phyloP scores from a whole-genome alignment of 30 jellyfish, hydroid and myxozoan genomes.

The Cassiopea andromeda region DNA sequence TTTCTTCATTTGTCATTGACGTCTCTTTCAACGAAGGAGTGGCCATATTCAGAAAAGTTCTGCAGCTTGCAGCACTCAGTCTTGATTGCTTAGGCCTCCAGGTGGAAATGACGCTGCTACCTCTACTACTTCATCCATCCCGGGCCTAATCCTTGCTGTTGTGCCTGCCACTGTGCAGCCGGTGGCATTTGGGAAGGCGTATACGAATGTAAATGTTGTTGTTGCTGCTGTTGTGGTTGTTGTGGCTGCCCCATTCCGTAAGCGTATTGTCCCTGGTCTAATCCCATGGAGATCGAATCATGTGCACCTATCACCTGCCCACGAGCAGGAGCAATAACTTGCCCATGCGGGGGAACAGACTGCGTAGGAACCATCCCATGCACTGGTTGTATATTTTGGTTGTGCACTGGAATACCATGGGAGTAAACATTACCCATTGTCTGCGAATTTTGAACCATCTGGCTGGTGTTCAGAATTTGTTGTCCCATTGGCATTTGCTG shows the following conservation, averaged over 20 bases:
- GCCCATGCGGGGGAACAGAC: conserved; percentile 29
- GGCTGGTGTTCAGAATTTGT: conserved; percentile 13
- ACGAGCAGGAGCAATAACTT: conserved; percentile 49
- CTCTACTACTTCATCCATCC: conserved; percentile 61
- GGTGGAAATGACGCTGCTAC: background rate
- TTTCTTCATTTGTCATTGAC: too few species aligned
- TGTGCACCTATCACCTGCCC: conserved; percentile 60
- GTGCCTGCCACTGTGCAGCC: conserved; percentile 57
- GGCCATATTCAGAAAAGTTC: too few species aligned
- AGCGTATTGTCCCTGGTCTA: conserved; percentile 56
- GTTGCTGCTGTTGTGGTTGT: conserved; percentile 45
- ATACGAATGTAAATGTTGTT: conserved; percentile 31
- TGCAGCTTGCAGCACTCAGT: too few species aligned
- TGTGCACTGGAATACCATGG: conserved; percentile 37
- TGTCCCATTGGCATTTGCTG: conserved; percentile 27
- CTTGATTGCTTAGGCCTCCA: too few species aligned
- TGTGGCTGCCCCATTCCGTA: conserved; percentile 54
- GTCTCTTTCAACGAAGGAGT: too few species aligned
- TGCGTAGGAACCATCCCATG: conserved; percentile 39
- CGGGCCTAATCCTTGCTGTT: conserved; percentile 58
- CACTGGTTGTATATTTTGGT: conserved; percentile 23
- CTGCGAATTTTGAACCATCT: conserved; percentile 45
- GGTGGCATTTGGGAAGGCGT: conserved; percentile 65
- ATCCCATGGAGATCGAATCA: conserved; percentile 36
- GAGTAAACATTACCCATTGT: conserved; percentile 28